A percentile compares a stretch with the other conserved stretches of the same genome.
Evolutionary conservation across 2,888 invertebrate genomes (phyloP).

Genomic region (Tenthredo mesomela): DNA sequence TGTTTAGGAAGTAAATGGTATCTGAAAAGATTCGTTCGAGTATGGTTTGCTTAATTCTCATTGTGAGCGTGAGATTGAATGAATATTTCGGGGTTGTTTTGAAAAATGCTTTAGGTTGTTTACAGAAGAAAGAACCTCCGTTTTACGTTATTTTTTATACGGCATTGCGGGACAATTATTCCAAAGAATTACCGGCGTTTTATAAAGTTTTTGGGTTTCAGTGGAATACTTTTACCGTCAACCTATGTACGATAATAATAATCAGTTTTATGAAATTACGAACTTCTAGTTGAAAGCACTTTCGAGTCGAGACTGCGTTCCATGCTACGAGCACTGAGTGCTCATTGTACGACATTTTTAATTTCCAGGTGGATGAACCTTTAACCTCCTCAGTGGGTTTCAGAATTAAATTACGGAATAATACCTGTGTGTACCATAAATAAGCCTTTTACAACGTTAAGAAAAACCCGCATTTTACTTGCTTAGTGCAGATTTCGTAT

Average conservation of each 20-base stretch:
- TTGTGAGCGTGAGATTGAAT: conserved; percentile 22
- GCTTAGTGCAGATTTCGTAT: background rate
- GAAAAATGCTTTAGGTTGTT: background rate
- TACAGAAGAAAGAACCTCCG: background rate
- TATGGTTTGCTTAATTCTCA: background rate
- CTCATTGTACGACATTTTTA: conserved; percentile 70
- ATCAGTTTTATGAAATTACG: conserved; percentile 69
- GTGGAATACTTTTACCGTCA: conserved; percentile 35
- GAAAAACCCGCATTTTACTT: conserved; percentile 51
- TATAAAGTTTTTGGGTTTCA: conserved; percentile 24
- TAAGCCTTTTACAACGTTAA: conserved; percentile 39
- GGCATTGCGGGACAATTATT: conserved; percentile 22
- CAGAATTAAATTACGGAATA: conserved; percentile 51
- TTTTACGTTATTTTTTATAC: background rate
- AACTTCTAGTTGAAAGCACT: conserved; percentile 67
- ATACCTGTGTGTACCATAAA: conserved; percentile 47
- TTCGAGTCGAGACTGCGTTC: conserved; percentile 53
- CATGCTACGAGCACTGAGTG: conserved; percentile 56
- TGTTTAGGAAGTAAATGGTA: background rate
- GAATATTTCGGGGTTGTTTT: conserved; percentile 23
- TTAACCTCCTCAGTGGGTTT: conserved; percentile 63
- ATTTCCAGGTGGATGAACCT: conserved; percentile 73
- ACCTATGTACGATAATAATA: conserved; percentile 55
- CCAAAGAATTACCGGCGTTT: conserved; percentile 43
- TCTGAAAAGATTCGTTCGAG: conserved; percentile 3